phyloP scores from a whole-genome alignment of 1,140 invertebrate genomes.

The Polypedilum pembai region DNA sequence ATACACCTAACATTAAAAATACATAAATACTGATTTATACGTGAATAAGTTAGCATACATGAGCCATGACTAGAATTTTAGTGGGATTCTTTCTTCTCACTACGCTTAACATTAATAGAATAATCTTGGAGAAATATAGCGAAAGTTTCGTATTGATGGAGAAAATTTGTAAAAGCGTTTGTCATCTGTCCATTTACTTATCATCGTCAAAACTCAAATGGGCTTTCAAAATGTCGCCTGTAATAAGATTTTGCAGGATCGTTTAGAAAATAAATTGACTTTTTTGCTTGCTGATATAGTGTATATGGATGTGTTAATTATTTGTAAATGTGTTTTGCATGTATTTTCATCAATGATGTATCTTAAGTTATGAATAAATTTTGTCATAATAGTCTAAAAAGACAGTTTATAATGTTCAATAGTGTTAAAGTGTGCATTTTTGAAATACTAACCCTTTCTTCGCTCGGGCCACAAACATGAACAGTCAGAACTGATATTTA shows the following conservation, averaged over 20 bases:
- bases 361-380: background rate
- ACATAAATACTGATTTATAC: background rate
- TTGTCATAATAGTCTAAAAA: background rate
- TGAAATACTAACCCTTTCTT: background rate
- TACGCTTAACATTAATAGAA: background rate
- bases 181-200: background rate
- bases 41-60: background rate
- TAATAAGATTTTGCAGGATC: background rate
- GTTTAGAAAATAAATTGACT: background rate
- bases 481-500: background rate
- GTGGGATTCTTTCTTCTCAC: background rate
- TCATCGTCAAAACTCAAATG: background rate
- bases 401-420: background rate
- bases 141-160: no score
- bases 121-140: conserved; percentile 12
- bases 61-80: background rate
- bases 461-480: background rate
- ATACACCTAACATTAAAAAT: background rate
- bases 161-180: background rate
- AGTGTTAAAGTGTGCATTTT: background rate
- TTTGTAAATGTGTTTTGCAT: background rate
- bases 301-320: background rate
- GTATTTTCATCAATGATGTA: background rate
- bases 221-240: background rate
- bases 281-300: background rate